Evolutionary conservation across 2,888 invertebrate genomes (phyloP).

Genomic region (Synanthedon andrenaeformis): DNA sequence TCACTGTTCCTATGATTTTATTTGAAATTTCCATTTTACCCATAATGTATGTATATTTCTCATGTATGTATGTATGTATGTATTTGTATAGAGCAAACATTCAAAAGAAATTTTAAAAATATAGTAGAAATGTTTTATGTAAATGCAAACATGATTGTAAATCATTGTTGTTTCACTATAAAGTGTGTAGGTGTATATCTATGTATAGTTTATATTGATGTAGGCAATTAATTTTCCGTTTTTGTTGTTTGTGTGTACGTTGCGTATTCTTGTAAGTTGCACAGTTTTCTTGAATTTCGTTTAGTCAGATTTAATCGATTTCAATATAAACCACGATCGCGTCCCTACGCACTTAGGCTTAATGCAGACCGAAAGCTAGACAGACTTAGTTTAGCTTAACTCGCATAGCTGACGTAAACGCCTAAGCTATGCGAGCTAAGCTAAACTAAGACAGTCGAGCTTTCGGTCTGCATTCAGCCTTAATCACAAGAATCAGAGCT

Average conservation of each 20-base stretch:
- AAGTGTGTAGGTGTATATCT: slow-evolving; percentile 20
- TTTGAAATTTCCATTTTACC: not conserved
- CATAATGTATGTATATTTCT: not conserved
- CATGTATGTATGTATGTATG: not conserved
- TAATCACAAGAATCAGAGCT: no score
- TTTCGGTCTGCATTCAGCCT: no score
- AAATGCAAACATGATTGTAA: slow-evolving; percentile 35
- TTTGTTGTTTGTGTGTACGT: not conserved
- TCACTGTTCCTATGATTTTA: slow-evolving; percentile 4
- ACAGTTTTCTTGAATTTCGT: no score
- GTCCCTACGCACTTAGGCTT: no score
- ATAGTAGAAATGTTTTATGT: slow-evolving; percentile 11
- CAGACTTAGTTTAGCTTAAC: no score
- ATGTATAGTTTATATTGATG: not conserved
- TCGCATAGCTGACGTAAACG: no score
- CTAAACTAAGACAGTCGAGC: no score
- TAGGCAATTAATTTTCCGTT: not conserved
- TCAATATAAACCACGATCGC: no score
- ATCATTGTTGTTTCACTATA: slow-evolving; percentile 32
- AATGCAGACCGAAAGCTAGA: no score
- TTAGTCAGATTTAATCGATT: no score
- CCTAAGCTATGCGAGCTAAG: no score
- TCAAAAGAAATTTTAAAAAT: not conserved
- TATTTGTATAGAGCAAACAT: not conserved
- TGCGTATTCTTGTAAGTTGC: no score